Evolutionary conservation across 2,888 invertebrate species (phyloP), one percentile per base, ranked within the genome.

Genomic region (Drosophila demipolita): DNA sequence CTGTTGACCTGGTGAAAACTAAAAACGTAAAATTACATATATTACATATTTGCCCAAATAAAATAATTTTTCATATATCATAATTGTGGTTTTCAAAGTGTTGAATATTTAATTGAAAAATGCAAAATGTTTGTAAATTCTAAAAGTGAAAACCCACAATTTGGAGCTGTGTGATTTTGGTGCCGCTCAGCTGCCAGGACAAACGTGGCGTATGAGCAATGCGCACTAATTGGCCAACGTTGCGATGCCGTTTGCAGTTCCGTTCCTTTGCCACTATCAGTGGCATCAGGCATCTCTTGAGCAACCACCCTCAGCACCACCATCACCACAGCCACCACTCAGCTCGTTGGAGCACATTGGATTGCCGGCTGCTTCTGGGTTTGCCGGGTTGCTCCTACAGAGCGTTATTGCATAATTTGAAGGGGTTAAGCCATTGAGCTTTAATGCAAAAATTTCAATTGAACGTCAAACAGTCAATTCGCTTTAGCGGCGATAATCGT

Each of bases 121-220:
- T 29, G 20, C 15, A 23, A 15, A 45, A 45, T 45, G 15, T 45
- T 45, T 3, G 15, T 8, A 7, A 23, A 15, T 15, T 15, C 8
- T 8, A 15, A 45, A 45, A 23, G 0, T 15, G 11, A 20, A 7
- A n/a, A 0, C 3, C n/a, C 7, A n/a, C 12, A 33, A 12, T 23
- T 54, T 57, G 29, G 45, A 15, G 20, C 57, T 53, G 62, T 61
- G 53, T 52, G n/a, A 40, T 52, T 33, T 29, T 29, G 45, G 26
- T 45, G 50, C 54, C 58, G 67, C 67, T 79, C 73, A 33, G 73
- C 78, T 88, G 81, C 66, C 89, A 86, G 78, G 90, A 86, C 89
- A 90, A 90, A 90, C 89, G 78, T 77, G 84, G 90, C 85, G 90
- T 90, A 84, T 90, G 85, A 90, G 89, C 90, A 90, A 89, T 90